A percentile compares a stretch with the other conserved stretches of the same genome.
Conservation (phyloP, 2,888 invertebrate genomes). For the Drosophila phalerata region DNA sequence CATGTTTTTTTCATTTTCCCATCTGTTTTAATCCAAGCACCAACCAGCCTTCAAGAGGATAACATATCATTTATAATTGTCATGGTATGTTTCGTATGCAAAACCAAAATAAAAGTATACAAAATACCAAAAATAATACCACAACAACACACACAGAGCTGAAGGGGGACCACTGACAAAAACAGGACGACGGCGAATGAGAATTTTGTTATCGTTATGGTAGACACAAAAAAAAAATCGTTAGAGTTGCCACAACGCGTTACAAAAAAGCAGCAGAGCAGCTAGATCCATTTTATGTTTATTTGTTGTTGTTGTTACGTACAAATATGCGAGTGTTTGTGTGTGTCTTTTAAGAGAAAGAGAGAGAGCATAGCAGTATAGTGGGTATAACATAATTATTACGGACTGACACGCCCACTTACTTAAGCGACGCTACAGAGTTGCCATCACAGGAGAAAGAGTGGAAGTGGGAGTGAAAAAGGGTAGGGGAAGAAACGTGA, state of each 20-base stretch:
- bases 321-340: constrained; percentile 18
- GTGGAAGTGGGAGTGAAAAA: not conserved
- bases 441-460: constrained; percentile 12
- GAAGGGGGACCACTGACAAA: constrained; percentile 31
- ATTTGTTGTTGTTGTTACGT: constrained; percentile 24
- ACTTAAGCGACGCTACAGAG: constrained; percentile 15
- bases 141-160: constrained; percentile 55
- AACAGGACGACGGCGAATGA: constrained; percentile 47
- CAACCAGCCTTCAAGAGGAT: constrained; percentile 78
- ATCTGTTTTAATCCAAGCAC: constrained; percentile 80
- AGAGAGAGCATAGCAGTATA: constrained; percentile 1
- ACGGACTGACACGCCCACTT: constrained; percentile 17
- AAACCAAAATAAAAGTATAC: constrained; percentile 24
- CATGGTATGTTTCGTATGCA: constrained; percentile 12
- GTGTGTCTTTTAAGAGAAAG: not conserved
- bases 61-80: constrained; percentile 23
- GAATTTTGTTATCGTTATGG: constrained; percentile 33
- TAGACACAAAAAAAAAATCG: constrained; percentile 27
- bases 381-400: constrained; percentile 9
- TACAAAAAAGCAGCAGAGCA: constrained; percentile 51
- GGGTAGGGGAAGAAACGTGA: not conserved
- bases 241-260: constrained; percentile 30
- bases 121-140: constrained; percentile 30
- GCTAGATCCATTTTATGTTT: constrained; percentile 9
- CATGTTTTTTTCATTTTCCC: constrained; percentile 64